Conservation (phyloP, 2,888 invertebrate genomes). For the Autographa pulchrina region DNA sequence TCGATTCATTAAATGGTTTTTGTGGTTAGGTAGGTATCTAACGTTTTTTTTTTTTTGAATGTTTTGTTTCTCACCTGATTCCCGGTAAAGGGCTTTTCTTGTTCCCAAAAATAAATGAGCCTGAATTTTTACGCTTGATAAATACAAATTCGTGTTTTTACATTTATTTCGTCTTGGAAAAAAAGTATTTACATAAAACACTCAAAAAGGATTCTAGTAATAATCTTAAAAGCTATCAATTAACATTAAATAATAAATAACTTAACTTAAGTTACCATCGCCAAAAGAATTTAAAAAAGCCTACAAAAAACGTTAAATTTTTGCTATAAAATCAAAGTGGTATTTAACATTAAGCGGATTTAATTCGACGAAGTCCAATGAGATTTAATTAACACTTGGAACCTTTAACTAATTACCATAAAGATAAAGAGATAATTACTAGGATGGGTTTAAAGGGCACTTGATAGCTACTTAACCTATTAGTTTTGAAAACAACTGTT, state of each 20-base stretch:
- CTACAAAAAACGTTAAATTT: not conserved
- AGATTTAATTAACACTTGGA: conserved; percentile 40
- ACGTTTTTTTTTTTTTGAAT: too few species aligned
- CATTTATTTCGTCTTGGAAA: not conserved
- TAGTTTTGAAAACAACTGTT: conserved; percentile 36
- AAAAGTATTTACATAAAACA: not conserved
- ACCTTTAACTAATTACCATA: conserved; percentile 44
- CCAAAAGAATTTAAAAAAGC: not conserved
- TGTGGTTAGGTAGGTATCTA: too few species aligned
- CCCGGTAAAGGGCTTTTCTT: too few species aligned
- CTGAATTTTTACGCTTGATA: too few species aligned
- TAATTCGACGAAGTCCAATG: conserved; percentile 25
- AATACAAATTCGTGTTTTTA: too few species aligned
- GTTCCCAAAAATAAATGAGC: too few species aligned
- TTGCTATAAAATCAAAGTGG: conserved; percentile 21
- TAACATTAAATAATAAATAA: not conserved
- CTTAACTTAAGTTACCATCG: not conserved
- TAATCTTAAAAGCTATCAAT: not conserved
- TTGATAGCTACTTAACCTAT: conserved; percentile 28
- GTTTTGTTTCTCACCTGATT: too few species aligned
- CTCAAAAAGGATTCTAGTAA: not conserved
- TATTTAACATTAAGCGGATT: conserved; percentile 22
- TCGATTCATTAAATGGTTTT: too few species aligned
- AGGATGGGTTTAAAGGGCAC: conserved; percentile 19
- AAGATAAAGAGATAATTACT: conserved; percentile 47